Evolutionary conservation across 2,888 invertebrate genomes (phyloP).

Genomic region (Xestia rhomboidea): DNA sequence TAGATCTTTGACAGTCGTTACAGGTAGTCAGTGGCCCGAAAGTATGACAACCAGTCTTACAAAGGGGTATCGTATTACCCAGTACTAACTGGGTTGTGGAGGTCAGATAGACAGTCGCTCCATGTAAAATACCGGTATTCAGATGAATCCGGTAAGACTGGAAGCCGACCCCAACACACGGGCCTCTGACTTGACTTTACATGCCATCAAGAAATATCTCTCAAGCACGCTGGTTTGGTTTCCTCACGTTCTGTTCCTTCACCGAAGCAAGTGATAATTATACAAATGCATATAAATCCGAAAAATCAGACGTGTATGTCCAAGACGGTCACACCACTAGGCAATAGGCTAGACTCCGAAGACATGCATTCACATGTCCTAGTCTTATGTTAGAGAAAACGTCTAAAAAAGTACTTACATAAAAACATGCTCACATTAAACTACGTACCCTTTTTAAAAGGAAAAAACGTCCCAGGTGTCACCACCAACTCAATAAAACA

Average conservation of each 20-base stretch:
- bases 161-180: too few species aligned
- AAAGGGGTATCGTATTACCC: neutral
- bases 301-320: too few species aligned
- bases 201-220: too few species aligned
- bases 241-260: too few species aligned
- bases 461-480: constrained; percentile 54
- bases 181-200: too few species aligned
- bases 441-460: constrained; percentile 1
- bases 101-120: neutral
- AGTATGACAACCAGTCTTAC: neutral
- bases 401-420: neutral
- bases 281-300: neutral
- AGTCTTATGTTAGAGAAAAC: neutral
- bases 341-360: too few species aligned
- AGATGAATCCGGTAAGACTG: neutral
- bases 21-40: neutral
- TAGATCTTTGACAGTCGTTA: neutral
- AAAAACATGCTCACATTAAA: constrained; percentile 1
- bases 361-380: neutral
- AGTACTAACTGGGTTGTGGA: neutral
- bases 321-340: too few species aligned
- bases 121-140: neutral
- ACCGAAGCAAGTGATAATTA: too few species aligned
- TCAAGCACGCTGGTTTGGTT: too few species aligned
- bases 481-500: constrained; percentile 51